Evolutionary conservation across 2,888 invertebrate genomes (phyloP).

Genomic region (Brenthis ino): DNA sequence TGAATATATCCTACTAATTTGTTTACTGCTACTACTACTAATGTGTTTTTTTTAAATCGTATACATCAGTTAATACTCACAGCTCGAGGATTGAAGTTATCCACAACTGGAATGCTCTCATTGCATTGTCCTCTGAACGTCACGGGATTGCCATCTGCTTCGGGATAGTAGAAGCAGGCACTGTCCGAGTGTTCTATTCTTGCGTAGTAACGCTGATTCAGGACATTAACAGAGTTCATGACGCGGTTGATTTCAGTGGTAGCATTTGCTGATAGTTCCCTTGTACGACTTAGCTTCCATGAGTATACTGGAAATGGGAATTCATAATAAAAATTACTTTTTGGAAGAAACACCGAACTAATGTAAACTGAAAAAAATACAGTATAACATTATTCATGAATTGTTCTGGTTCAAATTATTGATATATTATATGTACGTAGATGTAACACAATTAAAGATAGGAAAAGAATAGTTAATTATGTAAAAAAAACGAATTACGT

Average conservation of each 20-base stretch:
- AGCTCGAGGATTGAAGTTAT: constrained; percentile 44
- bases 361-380: too few relatives aligned
- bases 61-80: constrained; percentile 18
- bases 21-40: too few relatives aligned
- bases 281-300: constrained; percentile 47
- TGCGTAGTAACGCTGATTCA: constrained; percentile 44
- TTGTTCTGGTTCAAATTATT: neutral
- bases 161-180: constrained; percentile 49
- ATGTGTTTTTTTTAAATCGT: neutral
- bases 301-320: constrained; percentile 43
- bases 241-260: constrained; percentile 40
- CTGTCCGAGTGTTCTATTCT: constrained; percentile 41
- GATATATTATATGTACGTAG: neutral
- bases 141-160: constrained; percentile 34
- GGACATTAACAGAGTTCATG: constrained; percentile 42
- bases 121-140: constrained; percentile 53
- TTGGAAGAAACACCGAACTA: too few relatives aligned
- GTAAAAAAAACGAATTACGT: too few relatives aligned
- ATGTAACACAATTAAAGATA: too few relatives aligned
- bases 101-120: constrained; percentile 45
- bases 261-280: constrained; percentile 36
- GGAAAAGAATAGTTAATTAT: neutral
- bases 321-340: neutral
- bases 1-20: neutral
- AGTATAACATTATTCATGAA: neutral